Percentiles rank a stretch among this genome's conserved stretches.
phyloP scores from a whole-genome alignment of 2,797 vertebrate species.

The Danio jaintianensis region DNA sequence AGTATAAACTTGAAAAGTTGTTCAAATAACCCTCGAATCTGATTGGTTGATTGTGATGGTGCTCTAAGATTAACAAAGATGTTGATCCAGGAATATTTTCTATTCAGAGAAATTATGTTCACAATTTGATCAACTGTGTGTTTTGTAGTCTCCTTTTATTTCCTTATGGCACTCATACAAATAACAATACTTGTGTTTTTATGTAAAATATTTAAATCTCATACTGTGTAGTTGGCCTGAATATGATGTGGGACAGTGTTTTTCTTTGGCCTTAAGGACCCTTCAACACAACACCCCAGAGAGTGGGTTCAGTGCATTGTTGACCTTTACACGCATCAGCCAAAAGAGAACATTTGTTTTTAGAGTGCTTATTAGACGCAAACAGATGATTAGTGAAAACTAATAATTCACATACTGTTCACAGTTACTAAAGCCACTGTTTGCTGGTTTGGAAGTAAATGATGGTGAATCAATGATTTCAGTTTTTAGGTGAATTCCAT shows the following conservation, averaged over 20 bases:
- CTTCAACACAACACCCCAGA: slow-evolving; percentile 23
- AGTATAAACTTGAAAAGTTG: no score
- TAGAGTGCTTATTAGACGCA: slow-evolving; percentile 12
- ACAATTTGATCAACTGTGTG: neutral
- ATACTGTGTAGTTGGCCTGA: neutral
- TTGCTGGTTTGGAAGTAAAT: neutral
- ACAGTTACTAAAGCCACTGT: neutral
- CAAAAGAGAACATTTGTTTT: slow-evolving; percentile 19
- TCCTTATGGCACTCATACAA: neutral
- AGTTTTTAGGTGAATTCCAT: neutral
- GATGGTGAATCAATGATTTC: neutral
- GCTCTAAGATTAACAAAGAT: no score
- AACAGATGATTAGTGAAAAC: neutral
- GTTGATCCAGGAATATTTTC: no score
- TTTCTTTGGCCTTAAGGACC: slow-evolving; percentile 10
- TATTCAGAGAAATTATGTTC: no score
- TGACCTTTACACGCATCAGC: slow-evolving; percentile 26
- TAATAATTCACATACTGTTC: slow-evolving; percentile 1
- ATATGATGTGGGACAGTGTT: slow-evolving; percentile 14
- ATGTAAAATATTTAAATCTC: neutral
- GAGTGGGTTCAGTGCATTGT: slow-evolving; percentile 8
- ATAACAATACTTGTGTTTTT: neutral
- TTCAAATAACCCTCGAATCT: no score
- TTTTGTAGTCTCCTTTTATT: neutral
- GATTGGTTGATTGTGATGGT: no score